Base-by-base conservation (phyloP, 2,888 invertebrate genomes). In the Drosophila nigricruria region DNA sequence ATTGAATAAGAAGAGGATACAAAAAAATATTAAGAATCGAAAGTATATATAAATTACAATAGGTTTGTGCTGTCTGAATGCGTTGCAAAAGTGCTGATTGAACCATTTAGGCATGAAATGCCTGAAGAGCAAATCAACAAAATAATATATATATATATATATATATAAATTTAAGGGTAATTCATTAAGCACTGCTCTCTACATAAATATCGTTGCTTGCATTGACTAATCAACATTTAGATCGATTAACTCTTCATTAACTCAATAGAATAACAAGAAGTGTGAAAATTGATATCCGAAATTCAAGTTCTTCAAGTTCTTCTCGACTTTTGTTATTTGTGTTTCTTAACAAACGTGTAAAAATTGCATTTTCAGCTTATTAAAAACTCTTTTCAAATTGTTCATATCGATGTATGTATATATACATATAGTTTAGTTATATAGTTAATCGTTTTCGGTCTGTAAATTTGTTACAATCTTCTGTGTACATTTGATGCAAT, bases 71-170 rank as follows among this genome's bases (percentile, higher is more conserved):
- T 70, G 68, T 56, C 42, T 56, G 47, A 54, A 59, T 50, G 62
- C 65, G 58, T 45, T 32, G 20, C 52, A 30, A n/a, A n/a, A 40
- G 54, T 36, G 43, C 30, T 30, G 61, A 70, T 78, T 81, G 79
- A 82, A 84, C 76, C 85, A 84, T 73, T 81, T 67, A 68, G 61
- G 76, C 88, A 84, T 81, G 81, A 84, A 81, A 84, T 85, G 67
- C 57, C 56, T 67, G 49, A 60, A 53, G 50, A 76, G 74, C 61
- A 61, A 63, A 59, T 50, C 54, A 69, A 71, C 43, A 23, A 14
- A 43, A 8, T 43, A 54, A 42, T 43, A 23, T 67, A 38, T 54
- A 52, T 20, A 42, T 43, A 23, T 67, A 38, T 54, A 52, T 20
- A 38, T 53, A 23, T 60, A 62, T 18, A 67, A 58, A 61, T 45